Evolutionary conservation across 1,140 invertebrate genomes (phyloP).

Genomic region (Magallana angulata): DNA sequence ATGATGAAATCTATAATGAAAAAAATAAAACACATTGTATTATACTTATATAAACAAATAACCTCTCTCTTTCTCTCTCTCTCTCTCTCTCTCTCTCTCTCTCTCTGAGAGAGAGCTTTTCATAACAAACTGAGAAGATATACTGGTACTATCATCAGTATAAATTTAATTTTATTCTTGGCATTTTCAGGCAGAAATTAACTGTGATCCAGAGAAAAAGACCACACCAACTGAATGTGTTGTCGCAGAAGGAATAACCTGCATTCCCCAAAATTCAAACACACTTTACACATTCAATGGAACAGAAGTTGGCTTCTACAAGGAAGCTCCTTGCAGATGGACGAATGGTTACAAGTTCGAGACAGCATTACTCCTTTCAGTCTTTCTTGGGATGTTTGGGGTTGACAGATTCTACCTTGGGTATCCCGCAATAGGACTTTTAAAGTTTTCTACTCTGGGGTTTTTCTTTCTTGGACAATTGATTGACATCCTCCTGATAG

Average conservation of each 20-base stretch:
- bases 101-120: too few species aligned
- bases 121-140: too few species aligned
- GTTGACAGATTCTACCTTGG: constrained; percentile 97
- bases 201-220: constrained; percentile 86
- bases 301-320: constrained; percentile 84
- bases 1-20: too few species aligned
- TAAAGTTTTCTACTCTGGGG: constrained; percentile 96
- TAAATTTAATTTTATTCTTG: background rate
- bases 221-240: constrained; percentile 86
- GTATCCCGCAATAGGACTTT: constrained; percentile 93
- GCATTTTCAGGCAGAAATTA: constrained; percentile 83
- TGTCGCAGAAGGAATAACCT: constrained; percentile 90
- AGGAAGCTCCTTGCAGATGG: constrained; percentile 93
- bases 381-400: constrained; percentile 98
- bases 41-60: too few species aligned
- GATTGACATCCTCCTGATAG: constrained; percentile 96
- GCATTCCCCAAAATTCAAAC: constrained; percentile 75
- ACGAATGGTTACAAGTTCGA: constrained; percentile 89
- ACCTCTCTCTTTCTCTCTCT: too few species aligned
- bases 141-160: too few species aligned
- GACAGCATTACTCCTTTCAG: constrained; percentile 93
- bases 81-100: too few species aligned
- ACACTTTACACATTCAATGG: constrained; percentile 87
- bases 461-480: constrained; percentile 97
- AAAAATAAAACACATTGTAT: too few species aligned